Conservation (phyloP, 2,113 vertebrate genomes). For the Gorilla gorilla region DNA sequence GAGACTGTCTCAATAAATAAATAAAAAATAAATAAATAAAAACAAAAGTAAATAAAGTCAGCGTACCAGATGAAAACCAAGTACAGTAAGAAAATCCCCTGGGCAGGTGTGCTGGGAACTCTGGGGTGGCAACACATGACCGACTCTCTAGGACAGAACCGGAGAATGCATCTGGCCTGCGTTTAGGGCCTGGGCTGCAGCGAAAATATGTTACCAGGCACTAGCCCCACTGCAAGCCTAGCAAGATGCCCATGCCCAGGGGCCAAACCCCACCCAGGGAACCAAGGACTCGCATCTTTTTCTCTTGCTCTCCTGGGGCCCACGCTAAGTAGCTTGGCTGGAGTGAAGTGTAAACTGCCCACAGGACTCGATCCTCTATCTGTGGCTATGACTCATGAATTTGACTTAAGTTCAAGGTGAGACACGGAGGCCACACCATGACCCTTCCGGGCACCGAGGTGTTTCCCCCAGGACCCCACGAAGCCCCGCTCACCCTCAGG, state of each 20-base stretch:
- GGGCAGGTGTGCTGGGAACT: not conserved
- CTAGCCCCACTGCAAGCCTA: not conserved
- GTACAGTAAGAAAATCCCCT: not conserved
- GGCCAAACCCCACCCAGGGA: no score
- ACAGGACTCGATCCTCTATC: not conserved
- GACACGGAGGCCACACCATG: accelerated
- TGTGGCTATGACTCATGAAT: not conserved
- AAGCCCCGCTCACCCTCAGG: constrained; percentile 75
- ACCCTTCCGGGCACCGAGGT: not conserved
- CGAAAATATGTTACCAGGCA: not conserved
- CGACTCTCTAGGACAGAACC: accelerated
- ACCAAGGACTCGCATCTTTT: not conserved
- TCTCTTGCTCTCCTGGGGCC: not conserved
- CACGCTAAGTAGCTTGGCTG: not conserved
- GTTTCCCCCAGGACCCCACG: not conserved
- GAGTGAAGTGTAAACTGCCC: no score
- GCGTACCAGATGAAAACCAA: not conserved
- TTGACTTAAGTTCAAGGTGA: not conserved
- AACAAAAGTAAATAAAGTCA: not conserved
- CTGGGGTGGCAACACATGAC: not conserved
- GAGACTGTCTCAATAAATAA: no score
- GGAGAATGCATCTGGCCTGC: no score
- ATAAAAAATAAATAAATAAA: no score
- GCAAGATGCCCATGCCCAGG: not conserved
- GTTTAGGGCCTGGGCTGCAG: not conserved